Conservation (phyloP, 2,113 vertebrate genomes). For the Regulus satrapa region DNA sequence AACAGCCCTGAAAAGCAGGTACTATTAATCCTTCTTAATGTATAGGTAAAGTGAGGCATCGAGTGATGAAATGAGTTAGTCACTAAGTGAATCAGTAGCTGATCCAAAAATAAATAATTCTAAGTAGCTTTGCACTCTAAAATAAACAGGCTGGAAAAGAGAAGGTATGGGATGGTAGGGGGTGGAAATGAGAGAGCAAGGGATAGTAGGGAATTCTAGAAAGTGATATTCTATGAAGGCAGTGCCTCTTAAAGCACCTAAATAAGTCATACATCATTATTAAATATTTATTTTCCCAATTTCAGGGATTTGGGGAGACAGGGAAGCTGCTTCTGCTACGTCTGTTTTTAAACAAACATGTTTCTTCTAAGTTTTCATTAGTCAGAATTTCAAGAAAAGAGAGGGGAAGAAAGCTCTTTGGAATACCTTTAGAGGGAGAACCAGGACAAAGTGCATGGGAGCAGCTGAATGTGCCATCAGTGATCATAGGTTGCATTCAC, state of each 20-base stretch:
- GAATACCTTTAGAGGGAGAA: not conserved
- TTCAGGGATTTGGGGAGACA: not conserved
- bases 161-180: not conserved
- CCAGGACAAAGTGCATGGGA: not conserved
- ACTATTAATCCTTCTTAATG: slow-evolving; percentile 60
- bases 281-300: not conserved
- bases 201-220: not conserved
- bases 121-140: slow-evolving; percentile 39
- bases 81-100: slow-evolving; percentile 55
- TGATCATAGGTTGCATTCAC: not conserved
- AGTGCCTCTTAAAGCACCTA: not conserved
- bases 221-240: not conserved
- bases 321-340: not conserved
- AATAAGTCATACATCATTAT: not conserved
- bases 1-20: slow-evolving; percentile 45
- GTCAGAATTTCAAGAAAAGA: not conserved
- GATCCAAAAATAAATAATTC: slow-evolving; percentile 59
- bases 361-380: not conserved
- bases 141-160: slow-evolving; percentile 28
- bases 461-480: not conserved
- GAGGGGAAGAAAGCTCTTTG: not conserved
- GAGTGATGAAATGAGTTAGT: slow-evolving; percentile 54
- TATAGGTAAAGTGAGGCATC: slow-evolving; percentile 54
- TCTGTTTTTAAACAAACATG: not conserved
- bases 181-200: not conserved